Evolutionary conservation across 92 coral and sea anemone species (phyloP).

Genomic region (Metridium senile): DNA sequence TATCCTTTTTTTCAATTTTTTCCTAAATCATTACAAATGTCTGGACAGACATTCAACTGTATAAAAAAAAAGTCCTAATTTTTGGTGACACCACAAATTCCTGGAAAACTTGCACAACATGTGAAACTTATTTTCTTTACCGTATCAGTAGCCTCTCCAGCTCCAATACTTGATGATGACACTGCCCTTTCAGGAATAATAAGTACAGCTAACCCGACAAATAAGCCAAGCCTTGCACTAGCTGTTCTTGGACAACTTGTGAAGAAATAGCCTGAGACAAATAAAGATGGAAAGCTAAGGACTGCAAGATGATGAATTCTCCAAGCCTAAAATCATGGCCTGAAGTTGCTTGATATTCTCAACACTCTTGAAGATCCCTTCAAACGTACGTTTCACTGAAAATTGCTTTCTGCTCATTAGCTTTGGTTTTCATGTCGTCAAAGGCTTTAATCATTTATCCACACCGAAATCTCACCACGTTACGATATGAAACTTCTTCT

Average conservation of each 20-base stretch:
- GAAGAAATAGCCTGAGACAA: conserved; percentile 84
- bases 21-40: too few relatives aligned
- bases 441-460: too few relatives aligned
- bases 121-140: too few relatives aligned
- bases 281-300: conserved; percentile 91
- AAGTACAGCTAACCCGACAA: conserved; percentile 61
- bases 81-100: too few relatives aligned
- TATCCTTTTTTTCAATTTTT: too few relatives aligned
- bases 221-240: conserved; percentile 78
- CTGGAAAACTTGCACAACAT: too few relatives aligned
- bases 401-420: conserved; percentile 78
- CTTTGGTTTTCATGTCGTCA: conserved; percentile 85
- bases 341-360: conserved; percentile 88
- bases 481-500: too few relatives aligned
- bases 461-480: too few relatives aligned
- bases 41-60: too few relatives aligned
- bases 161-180: too few relatives aligned
- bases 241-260: conserved; percentile 97
- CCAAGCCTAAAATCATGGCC: conserved; percentile 96
- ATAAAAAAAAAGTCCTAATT: too few relatives aligned
- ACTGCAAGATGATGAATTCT: conserved; percentile 93
- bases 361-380: conserved; percentile 84
- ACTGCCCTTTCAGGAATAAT: conserved; percentile 76
- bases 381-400: conserved; percentile 97
- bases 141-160: too few relatives aligned